Evolutionary conservation across 2,113 vertebrate species (phyloP).

Genomic region (Actinemys pallida): DNA sequence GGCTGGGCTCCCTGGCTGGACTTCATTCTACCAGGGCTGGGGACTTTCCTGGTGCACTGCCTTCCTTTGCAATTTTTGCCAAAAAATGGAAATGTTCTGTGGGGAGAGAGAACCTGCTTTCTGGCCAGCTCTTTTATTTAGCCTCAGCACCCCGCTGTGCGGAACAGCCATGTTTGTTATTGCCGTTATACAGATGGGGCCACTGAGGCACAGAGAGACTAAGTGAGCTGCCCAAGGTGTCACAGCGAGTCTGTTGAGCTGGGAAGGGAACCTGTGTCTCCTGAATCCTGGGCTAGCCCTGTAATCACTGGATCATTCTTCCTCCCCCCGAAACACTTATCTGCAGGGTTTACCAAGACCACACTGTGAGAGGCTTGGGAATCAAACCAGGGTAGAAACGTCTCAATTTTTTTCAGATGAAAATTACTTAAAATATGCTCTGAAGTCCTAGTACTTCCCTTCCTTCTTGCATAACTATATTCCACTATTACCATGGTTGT

Average conservation of each 20-base stretch:
- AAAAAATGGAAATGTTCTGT: not conserved
- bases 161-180: not conserved
- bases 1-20: not conserved
- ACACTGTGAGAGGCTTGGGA: not conserved
- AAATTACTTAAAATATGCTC: constrained; percentile 9
- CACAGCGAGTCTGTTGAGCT: not conserved
- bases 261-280: not conserved
- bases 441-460: not conserved
- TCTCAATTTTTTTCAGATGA: not conserved
- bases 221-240: not conserved
- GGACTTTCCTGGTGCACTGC: not conserved
- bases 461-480: not conserved
- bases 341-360: not conserved
- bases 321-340: not conserved
- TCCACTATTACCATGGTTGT: constrained; percentile 31
- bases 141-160: not conserved
- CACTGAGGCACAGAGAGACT: not conserved
- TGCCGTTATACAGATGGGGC: not conserved
- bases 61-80: not conserved
- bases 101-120: not conserved
- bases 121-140: not conserved
- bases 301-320: not conserved
- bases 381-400: not conserved
- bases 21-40: not conserved
- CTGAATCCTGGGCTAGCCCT: not conserved